phyloP scores from a whole-genome alignment of 2,888 invertebrate genomes.

The Camponotus fellah region DNA sequence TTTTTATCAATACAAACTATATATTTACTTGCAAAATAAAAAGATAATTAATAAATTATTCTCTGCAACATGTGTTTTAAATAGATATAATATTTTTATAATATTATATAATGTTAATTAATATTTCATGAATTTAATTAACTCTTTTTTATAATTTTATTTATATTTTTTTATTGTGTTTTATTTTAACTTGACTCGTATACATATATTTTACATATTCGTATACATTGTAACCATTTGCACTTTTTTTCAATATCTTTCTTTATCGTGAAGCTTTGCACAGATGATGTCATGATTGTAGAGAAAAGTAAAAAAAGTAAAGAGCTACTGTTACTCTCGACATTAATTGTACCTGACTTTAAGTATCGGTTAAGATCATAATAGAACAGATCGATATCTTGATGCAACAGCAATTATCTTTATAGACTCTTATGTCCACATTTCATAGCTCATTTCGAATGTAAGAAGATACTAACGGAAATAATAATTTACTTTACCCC shows the following conservation, averaged over 20 bases:
- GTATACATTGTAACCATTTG: background rate
- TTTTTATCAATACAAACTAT: background rate
- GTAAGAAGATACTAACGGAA: background rate
- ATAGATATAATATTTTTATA: background rate
- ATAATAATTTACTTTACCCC: conserved; percentile 17
- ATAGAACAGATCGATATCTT: conserved; percentile 32
- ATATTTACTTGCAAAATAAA: background rate
- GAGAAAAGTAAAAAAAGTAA: background rate
- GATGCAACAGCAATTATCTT: conserved; percentile 16
- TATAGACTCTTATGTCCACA: conserved; percentile 2
- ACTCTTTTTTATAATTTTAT: background rate
- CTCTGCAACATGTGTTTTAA: background rate
- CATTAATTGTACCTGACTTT: conserved; percentile 14
- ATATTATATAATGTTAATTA: background rate
- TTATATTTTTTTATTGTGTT: background rate
- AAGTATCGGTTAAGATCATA: conserved; percentile 27
- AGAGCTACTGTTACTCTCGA: conserved; percentile 30
- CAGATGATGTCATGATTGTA: conserved; percentile 6
- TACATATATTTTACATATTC: background rate
- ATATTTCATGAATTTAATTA: background rate
- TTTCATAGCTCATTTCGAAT: conserved; percentile 4
- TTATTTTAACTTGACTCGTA: background rate
- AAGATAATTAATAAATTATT: background rate
- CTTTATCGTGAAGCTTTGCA: background rate
- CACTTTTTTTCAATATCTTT: background rate